Base-by-base conservation (phyloP, 2,888 invertebrate genomes). In the Salticus scenicus region DNA sequence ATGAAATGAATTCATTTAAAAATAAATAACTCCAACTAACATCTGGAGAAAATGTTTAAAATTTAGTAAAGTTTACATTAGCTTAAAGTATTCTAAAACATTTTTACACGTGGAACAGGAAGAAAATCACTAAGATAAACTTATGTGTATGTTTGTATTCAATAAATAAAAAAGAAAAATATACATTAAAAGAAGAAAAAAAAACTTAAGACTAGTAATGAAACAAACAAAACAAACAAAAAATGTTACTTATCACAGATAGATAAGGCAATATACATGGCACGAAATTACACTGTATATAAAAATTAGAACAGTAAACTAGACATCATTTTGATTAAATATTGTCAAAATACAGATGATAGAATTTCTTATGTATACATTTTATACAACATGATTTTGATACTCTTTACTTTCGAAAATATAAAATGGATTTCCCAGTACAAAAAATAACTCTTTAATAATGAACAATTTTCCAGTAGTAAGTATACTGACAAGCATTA, bases 191-290 rank as follows among this genome's bases (percentile, higher is more conserved):
- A n/a, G n/a, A n/a, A n/a, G n/a, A n/a, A n/a, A n/a, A n/a, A 37
- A 37, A 37, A 37, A 37, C 37, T 37, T 37, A 37, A 30, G 66
- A 66, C 66, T 66, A 66, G 66, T 30, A 20, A 30, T 30, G n/a
- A 31, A 30, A 30, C 27, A 8, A 14, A 51, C 17, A 30, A 31
- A n/a, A n/a, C n/a, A n/a, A n/a, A n/a, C n/a, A n/a, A 71, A 31
- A 72, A 66, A 73, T 73, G 63, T n/a, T 84, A 77, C 77, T 77
- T 84, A 84, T 84, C 83, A 84, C 83, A 84, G 83, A 73, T 77
- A 51, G 71, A 33, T 84, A 84, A 84, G 83, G 83, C 83, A 77
- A 63, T 81, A 30, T 83, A 83, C 82, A 83, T 84, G 83, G 83
- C 83, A 84, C 83, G 73, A 63, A 72, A 41, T 64, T 33, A 7